A percentile compares a stretch with the other conserved stretches of the same genome.
phyloP scores from a whole-genome alignment of 2,888 invertebrate species.

The Syritta pipiens region DNA sequence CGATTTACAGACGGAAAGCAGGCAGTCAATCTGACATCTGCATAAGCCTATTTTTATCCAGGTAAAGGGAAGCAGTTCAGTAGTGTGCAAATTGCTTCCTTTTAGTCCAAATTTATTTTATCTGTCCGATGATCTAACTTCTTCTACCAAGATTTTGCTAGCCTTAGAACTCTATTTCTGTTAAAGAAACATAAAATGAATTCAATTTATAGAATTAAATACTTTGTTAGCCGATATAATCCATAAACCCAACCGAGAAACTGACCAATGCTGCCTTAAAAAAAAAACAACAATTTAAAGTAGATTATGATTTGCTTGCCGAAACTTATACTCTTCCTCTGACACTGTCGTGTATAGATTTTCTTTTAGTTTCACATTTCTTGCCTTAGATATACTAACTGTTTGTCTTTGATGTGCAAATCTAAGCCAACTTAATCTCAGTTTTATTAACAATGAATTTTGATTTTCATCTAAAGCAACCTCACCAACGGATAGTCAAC shows the following conservation, averaged over 20 bases:
- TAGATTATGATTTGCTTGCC: conserved; percentile 58
- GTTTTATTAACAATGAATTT: conserved; percentile 19
- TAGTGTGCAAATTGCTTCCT: too few relatives aligned
- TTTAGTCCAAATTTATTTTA: too few relatives aligned
- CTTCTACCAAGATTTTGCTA: too few relatives aligned
- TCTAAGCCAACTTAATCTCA: not conserved
- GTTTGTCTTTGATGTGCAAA: conserved; percentile 66
- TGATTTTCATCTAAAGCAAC: conserved; percentile 55
- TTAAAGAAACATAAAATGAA: too few relatives aligned
- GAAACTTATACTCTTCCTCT: conserved; percentile 1
- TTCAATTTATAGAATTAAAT: too few relatives aligned
- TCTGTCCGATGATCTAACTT: too few relatives aligned
- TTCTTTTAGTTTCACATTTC: conserved; percentile 34
- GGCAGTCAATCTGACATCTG: too few relatives aligned
- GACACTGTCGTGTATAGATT: conserved; percentile 24
- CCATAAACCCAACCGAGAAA: conserved; percentile 10
- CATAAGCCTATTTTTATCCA: too few relatives aligned
- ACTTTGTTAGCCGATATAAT: too few relatives aligned
- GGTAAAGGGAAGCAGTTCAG: too few relatives aligned
- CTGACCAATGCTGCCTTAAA: conserved; percentile 31
- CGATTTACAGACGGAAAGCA: too few relatives aligned
- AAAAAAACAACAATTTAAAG: not conserved
- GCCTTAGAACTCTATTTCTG: too few relatives aligned
- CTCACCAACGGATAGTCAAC: conserved; percentile 71
- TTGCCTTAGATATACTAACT: conserved; percentile 57